A percentile compares a stretch with the other conserved stretches of the same genome.
These are phyloP conservation scores for Lontra canadensis DNA, from an alignment of 2,113 vertebrate species.

Conservation along the genomic window DNA sequence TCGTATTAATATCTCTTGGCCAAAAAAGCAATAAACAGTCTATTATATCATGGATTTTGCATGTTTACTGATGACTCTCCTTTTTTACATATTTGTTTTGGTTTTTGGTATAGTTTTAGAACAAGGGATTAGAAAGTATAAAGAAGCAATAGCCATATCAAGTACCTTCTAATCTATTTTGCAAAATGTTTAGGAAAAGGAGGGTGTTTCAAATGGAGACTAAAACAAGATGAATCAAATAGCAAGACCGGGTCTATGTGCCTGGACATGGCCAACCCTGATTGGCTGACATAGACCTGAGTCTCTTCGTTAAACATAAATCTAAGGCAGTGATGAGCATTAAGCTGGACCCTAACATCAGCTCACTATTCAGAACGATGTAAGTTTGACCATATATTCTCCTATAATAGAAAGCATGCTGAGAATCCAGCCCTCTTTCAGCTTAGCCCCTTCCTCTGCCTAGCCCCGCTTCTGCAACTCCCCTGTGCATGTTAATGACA, in stretches of 20 bases:
- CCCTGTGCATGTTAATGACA: neutral
- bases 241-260: neutral
- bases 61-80: neutral
- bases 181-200: neutral
- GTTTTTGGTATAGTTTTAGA: neutral
- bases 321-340: neutral
- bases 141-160: neutral
- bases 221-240: neutral
- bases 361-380: neutral
- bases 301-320: neutral
- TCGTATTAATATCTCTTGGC: neutral
- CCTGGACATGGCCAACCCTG: neutral
- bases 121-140: neutral
- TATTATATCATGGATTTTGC: neutral
- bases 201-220: neutral
- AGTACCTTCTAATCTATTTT: neutral
- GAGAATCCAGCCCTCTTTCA: neutral
- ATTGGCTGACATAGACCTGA: neutral
- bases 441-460: neutral
- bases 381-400: neutral
- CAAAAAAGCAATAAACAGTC: neutral
- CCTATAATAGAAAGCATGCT: neutral
- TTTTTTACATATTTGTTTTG: neutral
- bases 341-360: neutral
- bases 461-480: neutral